Evolutionary conservation across 2,888 invertebrate species (phyloP).

Genomic region (Drosophila meridionalis): DNA sequence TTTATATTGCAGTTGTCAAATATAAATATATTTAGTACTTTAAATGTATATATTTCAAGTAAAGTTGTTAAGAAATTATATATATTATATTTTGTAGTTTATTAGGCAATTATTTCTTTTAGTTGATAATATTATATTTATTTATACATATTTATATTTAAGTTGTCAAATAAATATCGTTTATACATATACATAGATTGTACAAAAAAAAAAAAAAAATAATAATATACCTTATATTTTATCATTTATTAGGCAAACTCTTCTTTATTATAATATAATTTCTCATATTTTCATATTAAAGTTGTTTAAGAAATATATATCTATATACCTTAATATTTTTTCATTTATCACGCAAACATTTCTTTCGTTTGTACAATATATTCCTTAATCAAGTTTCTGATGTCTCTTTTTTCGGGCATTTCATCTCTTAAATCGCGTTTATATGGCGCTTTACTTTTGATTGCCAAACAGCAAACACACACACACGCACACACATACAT

Average conservation of each 20-base stretch:
- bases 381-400: constrained; percentile 20
- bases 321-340: too few species aligned
- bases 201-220: too few species aligned
- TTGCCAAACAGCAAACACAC: constrained; percentile 21
- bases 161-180: too few species aligned
- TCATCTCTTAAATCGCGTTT: constrained; percentile 42
- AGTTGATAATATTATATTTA: too few species aligned
- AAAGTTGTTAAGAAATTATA: too few species aligned
- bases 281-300: neutral
- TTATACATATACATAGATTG: too few species aligned
- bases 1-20: neutral
- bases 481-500: neutral
- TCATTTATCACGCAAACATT: neutral
- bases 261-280: neutral
- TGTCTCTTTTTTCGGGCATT: constrained; percentile 18
- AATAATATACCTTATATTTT: too few species aligned
- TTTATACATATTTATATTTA: neutral
- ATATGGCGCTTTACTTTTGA: constrained; percentile 49
- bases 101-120: too few species aligned
- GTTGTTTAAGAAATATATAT: neutral
- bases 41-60: too few species aligned
- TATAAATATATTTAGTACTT: neutral
- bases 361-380: neutral
- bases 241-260: too few species aligned
- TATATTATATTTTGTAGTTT: too few species aligned